Conservation (phyloP, 2,797 vertebrate species). For the Syncerus caffer region DNA sequence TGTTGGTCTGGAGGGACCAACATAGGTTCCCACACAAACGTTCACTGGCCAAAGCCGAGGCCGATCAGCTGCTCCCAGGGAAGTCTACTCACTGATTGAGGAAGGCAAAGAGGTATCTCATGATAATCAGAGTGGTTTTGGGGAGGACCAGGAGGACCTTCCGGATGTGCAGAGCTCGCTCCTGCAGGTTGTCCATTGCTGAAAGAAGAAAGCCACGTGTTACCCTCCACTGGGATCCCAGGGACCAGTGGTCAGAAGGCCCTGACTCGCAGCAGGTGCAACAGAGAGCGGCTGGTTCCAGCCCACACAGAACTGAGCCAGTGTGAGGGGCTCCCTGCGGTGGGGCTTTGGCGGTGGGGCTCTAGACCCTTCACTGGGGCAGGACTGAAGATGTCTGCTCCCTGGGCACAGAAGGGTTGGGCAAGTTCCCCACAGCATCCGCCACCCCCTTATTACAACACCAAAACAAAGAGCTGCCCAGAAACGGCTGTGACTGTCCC, state of each 20-base stretch:
- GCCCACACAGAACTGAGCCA: background rate
- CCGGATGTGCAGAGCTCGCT: conserved; percentile 92
- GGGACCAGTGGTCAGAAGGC: background rate
- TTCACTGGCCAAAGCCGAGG: background rate
- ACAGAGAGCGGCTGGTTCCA: background rate
- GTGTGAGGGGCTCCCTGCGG: background rate
- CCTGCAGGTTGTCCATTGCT: conserved; percentile 97
- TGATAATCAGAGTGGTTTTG: conserved; percentile 92
- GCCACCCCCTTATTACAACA: background rate
- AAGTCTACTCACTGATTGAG: conserved; percentile 93
- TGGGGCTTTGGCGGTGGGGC: background rate
- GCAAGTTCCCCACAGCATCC: background rate
- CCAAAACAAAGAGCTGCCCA: background rate
- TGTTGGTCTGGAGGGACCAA: background rate
- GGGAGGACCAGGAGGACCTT: conserved; percentile 92
- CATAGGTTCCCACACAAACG: background rate
- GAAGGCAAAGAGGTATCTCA: conserved; percentile 99
- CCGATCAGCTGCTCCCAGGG: background rate
- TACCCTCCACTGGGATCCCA: background rate
- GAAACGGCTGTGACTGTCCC: background rate
- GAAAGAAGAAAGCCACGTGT: conserved; percentile 68
- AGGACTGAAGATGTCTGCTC: background rate
- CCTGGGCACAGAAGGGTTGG: background rate
- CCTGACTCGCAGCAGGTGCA: background rate
- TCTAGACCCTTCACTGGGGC: background rate